Evolutionary conservation across 2,888 invertebrate species (phyloP).

Genomic region (Nudaria mundana): DNA sequence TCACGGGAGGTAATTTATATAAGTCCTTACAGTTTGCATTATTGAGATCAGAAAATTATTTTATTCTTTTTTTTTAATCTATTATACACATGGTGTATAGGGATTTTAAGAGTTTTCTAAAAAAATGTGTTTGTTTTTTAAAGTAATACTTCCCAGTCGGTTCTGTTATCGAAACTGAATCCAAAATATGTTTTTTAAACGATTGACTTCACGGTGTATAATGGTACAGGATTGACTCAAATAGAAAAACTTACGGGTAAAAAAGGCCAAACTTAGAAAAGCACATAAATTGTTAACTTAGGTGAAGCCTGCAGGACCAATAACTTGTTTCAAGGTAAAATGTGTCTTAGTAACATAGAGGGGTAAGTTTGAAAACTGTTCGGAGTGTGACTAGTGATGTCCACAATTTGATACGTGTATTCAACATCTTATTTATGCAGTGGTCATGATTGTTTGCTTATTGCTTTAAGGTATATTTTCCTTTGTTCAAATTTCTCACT

Average conservation of each 20-base stretch:
- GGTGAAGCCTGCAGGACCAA: slow-evolving; percentile 53
- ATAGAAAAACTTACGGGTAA: too few species aligned
- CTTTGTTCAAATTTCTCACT: slow-evolving; percentile 2
- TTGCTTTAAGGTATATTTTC: slow-evolving; percentile 27
- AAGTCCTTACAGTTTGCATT: too few species aligned
- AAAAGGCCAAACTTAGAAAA: slow-evolving; percentile 61
- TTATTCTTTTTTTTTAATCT: too few species aligned
- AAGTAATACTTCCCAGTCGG: too few species aligned
- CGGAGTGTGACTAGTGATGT: slow-evolving; percentile 16
- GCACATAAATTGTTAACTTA: slow-evolving; percentile 67
- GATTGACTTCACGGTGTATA: too few species aligned
- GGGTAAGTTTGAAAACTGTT: slow-evolving; percentile 23
- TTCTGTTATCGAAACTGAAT: too few species aligned
- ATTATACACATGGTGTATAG: too few species aligned
- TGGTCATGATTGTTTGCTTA: slow-evolving; percentile 18
- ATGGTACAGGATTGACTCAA: neutral
- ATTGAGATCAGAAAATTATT: too few species aligned
- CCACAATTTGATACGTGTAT: slow-evolving; percentile 32
- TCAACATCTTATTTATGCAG: slow-evolving; percentile 15
- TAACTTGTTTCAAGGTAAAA: slow-evolving; percentile 34
- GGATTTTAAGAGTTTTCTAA: too few species aligned
- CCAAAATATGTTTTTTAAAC: too few species aligned
- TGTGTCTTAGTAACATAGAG: slow-evolving; percentile 29
- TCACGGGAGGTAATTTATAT: too few species aligned
- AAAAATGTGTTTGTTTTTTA: too few species aligned